Base-by-base conservation (phyloP, 2,797 vertebrate species). In the Champsocephalus gunnari region DNA sequence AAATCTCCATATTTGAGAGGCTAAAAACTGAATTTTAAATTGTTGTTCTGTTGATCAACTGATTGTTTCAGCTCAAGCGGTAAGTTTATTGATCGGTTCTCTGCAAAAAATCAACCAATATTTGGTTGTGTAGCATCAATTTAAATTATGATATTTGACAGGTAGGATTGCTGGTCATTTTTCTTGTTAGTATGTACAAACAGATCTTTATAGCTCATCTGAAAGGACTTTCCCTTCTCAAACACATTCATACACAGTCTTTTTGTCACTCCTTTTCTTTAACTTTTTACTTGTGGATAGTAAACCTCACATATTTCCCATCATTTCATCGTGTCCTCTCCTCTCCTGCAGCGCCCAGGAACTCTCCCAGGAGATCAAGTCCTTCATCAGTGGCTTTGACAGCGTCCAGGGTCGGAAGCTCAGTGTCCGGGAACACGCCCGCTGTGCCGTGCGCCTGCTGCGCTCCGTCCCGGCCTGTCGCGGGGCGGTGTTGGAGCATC, bases 301-400 rank as follows among this genome's bases (percentile, higher is more conserved):
- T 62, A 24, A 54, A 62, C 62, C 32, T 74, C 19, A 17, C 17
- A 24, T 28, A 63, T 66, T 75, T 2, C 16, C 24, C 11, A n/a
- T 48, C 6, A 5, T 54, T 7, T 55, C 21, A 41, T 70, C 1
- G 1, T 10, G 7, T 41, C 44, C 16, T 3, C 17, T 4, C n/a
- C 21, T 53, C 41, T 64, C 34, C 12, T 82, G 8, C 64, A 98
- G 97, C 68, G 86, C 96, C 19, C 96, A 97, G 92, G 96, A 98
- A 78, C 94, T 98, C 72, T 95, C 95, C 24, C 96, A 96, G 89
- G 97, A 98, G 90, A 97, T 98, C 84, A 98, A 98, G 87, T 96
- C 96, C n/a, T 98, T 98, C 79, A 95, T 98, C 83, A 98, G 95
- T 0, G 97, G 97, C 0, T 66, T 96, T 1, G 97, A 98, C 79